A percentile compares a stretch with the other conserved stretches of the same genome.
Evolutionary conservation across 2,113 vertebrate genomes (phyloP).

Genomic region (Lophochroa leadbeateri): DNA sequence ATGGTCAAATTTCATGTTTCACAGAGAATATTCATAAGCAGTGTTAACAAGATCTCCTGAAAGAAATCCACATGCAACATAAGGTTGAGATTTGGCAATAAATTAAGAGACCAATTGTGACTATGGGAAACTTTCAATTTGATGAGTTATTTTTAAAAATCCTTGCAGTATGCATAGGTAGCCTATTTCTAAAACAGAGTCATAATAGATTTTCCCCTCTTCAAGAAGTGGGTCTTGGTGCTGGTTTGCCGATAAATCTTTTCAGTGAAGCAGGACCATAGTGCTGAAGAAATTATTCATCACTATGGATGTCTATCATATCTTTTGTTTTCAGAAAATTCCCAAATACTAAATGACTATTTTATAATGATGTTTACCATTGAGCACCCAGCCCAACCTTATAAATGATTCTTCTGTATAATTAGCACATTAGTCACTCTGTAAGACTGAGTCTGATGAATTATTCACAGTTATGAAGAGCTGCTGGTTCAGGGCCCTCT

Average conservation of each 20-base stretch:
- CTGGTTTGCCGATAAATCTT: not conserved
- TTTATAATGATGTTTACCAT: conserved; percentile 74
- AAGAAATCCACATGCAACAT: not conserved
- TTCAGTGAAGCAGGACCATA: not conserved
- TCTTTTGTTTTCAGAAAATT: conserved; percentile 37
- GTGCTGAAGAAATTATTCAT: conserved; percentile 31
- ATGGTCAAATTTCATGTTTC: not conserved
- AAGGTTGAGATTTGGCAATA: not conserved
- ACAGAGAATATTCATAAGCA: not conserved
- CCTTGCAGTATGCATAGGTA: not conserved
- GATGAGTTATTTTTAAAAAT: not conserved
- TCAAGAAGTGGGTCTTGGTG: not conserved
- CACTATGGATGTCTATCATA: conserved; percentile 44
- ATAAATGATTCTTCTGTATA: conserved; percentile 75
- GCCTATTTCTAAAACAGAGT: not conserved
- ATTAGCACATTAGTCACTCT: conserved; percentile 79
- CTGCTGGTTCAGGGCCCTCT: conserved; percentile 29
- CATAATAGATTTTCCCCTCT: not conserved
- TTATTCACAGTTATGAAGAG: conserved; percentile 73
- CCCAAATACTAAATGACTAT: conserved; percentile 73
- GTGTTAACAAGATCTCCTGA: not conserved
- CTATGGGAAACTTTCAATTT: not conserved
- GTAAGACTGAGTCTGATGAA: conserved; percentile 76
- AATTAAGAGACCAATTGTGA: not conserved
- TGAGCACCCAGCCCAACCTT: conserved; percentile 70